Base-by-base conservation (phyloP, 1,140 invertebrate genomes). In the Danaus plexippus region DNA sequence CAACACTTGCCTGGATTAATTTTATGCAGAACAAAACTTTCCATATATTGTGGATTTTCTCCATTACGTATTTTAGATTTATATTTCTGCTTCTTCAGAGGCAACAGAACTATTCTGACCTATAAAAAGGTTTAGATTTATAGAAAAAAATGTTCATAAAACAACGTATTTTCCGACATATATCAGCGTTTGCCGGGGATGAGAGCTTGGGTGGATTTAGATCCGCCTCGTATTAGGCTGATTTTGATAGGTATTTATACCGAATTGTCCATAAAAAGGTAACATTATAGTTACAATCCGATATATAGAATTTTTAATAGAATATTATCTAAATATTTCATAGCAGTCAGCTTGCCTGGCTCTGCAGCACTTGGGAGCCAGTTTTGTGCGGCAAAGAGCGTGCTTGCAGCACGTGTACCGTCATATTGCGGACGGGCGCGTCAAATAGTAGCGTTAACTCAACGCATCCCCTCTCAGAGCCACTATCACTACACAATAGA, bases 51-150 rank as follows among this genome's bases (percentile, higher is more conserved):
- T 1, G 96, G 96, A 73, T 94, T 95, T 67, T 95, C 93, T 1
- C 95, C 95, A 59, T 93, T 91, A 54, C 95, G 91, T 13, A 97
- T 94, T 83, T 96, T 95, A 5, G 96, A 97, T 85, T 97, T 98
- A 77, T 95, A 94, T 67, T 96, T 95, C 75, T 97, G 95, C 79
- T 97, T 97, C 71, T 97, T 97, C 64, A 94, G 92, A 0, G 96
- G 97, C 52, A 97, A 82, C 63, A 98, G 87, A 32, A 97, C 90
- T 56, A 97, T 87, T 43, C 96, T 90, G 18, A 98, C 94, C 91
- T 95, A 80, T 15, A 66, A 69, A 55, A 3, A 47, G 2, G 1
- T 12, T 12, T 41, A 18, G 22, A 44, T 15, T 43, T 8, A 18
- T 13, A 52, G 43, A 11, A 49, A 15, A 22, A 12, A 42, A 41